These are phyloP conservation scores for Drosophila setifemur DNA, from an alignment of 1,140 invertebrate species.

Conservation along the genomic window DNA sequence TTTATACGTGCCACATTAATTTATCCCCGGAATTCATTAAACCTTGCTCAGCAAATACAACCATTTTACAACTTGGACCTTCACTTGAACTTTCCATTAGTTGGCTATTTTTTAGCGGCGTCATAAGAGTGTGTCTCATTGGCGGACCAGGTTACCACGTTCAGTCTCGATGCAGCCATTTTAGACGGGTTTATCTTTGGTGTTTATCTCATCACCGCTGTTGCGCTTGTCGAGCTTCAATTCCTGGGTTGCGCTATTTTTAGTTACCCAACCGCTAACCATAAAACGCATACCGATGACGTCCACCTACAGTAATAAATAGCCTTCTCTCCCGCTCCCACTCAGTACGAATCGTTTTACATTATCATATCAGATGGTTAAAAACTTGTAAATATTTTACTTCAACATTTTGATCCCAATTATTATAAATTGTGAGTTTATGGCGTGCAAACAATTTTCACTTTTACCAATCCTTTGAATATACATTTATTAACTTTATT, in stretches of 20 bases:
- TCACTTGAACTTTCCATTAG: conserved; percentile 7
- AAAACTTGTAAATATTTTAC: no score
- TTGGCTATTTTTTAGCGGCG: conserved; percentile 11
- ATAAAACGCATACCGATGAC: conserved; percentile 52
- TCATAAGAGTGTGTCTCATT: background rate
- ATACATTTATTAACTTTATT: no score
- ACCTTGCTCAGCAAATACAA: background rate
- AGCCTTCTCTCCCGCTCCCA: no score
- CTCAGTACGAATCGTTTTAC: no score
- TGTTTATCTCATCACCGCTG: conserved; percentile 25
- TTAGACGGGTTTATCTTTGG: conserved; percentile 23
- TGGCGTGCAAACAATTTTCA: no score
- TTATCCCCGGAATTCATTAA: background rate
- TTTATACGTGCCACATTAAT: no score
- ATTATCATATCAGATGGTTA: no score
- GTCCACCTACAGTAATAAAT: no score
- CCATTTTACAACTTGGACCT: background rate
- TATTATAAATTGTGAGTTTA: no score
- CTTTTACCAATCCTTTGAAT: no score
- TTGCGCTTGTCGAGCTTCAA: conserved; percentile 39
- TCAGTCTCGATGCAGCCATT: conserved; percentile 17
- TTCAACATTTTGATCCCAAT: no score
- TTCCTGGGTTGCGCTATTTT: conserved; percentile 38
- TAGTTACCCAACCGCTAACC: conserved; percentile 23
- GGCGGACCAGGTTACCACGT: conserved; percentile 17